Evolutionary conservation across 2,888 invertebrate species (phyloP).

Genomic region (Lycaena phlaeas): DNA sequence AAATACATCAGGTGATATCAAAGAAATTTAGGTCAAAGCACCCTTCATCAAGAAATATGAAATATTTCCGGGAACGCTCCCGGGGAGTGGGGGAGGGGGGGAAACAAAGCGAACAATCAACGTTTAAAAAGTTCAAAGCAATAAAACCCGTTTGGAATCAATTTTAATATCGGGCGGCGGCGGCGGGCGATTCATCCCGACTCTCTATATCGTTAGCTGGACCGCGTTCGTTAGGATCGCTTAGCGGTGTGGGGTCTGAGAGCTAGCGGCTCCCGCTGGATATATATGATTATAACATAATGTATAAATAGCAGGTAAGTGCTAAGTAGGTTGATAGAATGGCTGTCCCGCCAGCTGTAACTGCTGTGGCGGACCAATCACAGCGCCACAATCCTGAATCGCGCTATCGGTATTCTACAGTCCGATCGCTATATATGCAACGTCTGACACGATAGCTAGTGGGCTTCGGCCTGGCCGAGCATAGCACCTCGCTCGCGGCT

Average conservation of each 20-base stretch:
- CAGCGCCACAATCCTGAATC: no score
- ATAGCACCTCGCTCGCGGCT: no score
- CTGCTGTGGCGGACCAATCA: no score
- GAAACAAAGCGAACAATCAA: slow-evolving; percentile 24
- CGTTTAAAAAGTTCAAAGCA: slow-evolving; percentile 22
- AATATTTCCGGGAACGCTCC: slow-evolving; percentile 8
- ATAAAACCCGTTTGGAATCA: slow-evolving; percentile 27
- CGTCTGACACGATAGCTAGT: no score
- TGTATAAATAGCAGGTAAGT: no score
- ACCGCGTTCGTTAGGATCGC: slow-evolving; percentile 21
- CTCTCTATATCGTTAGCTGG: slow-evolving; percentile 20
- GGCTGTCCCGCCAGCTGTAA: no score
- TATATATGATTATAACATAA: no score
- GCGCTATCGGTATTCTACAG: no score
- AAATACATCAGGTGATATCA: neutral
- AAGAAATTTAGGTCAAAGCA: neutral
- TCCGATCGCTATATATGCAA: no score
- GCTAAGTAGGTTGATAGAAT: no score
- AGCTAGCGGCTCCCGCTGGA: no score
- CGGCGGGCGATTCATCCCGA: slow-evolving; percentile 20
- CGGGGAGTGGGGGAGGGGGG: slow-evolving; percentile 6
- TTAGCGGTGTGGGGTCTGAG: slow-evolving; percentile 9
- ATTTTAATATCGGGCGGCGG: slow-evolving; percentile 25
- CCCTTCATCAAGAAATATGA: slow-evolving; percentile 8
- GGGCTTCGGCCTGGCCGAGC: no score